Conservation (phyloP, 2,113 vertebrate genomes). For the Lipotes vexillifer region DNA sequence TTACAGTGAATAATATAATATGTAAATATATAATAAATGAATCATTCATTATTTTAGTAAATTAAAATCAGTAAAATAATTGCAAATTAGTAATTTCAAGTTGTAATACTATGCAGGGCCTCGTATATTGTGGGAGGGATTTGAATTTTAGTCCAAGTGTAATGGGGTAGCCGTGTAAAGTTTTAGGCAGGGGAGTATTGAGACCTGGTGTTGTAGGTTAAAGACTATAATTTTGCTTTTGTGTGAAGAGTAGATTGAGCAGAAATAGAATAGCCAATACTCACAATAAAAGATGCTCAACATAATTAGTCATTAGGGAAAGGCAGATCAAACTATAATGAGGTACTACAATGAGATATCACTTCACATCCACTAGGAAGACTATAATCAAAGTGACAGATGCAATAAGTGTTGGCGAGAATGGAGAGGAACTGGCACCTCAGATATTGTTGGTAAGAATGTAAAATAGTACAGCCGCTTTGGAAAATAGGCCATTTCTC, state of each 20-base stretch:
- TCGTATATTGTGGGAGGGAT: background rate
- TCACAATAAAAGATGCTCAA: background rate
- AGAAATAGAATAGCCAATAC: background rate
- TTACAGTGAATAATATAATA: background rate
- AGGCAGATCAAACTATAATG: background rate
- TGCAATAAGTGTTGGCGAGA: background rate
- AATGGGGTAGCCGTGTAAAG: background rate
- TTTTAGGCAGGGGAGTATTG: background rate
- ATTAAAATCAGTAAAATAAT: background rate
- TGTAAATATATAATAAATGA: background rate
- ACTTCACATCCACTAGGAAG: background rate
- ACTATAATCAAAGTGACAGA: background rate
- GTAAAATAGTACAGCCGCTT: background rate
- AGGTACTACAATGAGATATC: background rate
- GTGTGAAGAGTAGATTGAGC: background rate
- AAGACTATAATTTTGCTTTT: background rate
- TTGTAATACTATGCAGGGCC: background rate
- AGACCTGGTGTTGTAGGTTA: background rate
- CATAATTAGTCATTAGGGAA: background rate
- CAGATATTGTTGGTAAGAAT: background rate
- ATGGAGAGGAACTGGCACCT: background rate
- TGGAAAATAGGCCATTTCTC: background rate
- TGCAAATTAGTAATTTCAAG: background rate
- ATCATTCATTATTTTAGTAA: background rate
- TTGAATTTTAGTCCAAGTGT: background rate